Evolutionary conservation across 2,797 vertebrate genomes (phyloP).

Genomic region (Dipus sagitta): DNA sequence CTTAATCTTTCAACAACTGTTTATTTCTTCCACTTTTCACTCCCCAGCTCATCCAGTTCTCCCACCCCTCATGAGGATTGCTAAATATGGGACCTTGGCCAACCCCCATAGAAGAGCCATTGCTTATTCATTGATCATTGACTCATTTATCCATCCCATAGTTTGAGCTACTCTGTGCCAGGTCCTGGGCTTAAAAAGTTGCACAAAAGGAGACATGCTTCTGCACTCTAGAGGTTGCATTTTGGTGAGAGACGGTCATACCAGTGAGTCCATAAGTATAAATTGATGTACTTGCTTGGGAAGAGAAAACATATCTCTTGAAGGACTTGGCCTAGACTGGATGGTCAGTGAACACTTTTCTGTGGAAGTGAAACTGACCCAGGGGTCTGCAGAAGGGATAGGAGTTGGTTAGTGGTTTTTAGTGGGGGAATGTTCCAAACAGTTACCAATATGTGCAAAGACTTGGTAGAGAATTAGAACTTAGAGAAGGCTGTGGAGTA

Average conservation of each 20-base stretch:
- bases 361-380: slow-evolving; percentile 5
- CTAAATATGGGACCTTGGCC: slow-evolving; percentile 18
- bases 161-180: background rate
- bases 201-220: background rate
- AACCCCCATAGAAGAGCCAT: background rate
- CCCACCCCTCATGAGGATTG: slow-evolving; percentile 7
- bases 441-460: background rate
- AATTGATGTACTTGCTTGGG: background rate
- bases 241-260: background rate
- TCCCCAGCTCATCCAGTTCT: slow-evolving; percentile 53
- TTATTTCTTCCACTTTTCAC: slow-evolving; percentile 51
- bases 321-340: background rate
- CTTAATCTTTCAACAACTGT: slow-evolving; percentile 54
- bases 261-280: background rate
- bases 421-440: background rate
- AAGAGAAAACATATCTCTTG: background rate
- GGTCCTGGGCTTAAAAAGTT: background rate
- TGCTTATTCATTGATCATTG: background rate
- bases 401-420: background rate
- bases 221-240: background rate
- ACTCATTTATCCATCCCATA: background rate
- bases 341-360: background rate
- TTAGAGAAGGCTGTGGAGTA: background rate
- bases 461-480: background rate
- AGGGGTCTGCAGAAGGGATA: background rate